Evolutionary conservation across 2,113 vertebrate genomes (phyloP).

Genomic region (Amphiprion percula): DNA sequence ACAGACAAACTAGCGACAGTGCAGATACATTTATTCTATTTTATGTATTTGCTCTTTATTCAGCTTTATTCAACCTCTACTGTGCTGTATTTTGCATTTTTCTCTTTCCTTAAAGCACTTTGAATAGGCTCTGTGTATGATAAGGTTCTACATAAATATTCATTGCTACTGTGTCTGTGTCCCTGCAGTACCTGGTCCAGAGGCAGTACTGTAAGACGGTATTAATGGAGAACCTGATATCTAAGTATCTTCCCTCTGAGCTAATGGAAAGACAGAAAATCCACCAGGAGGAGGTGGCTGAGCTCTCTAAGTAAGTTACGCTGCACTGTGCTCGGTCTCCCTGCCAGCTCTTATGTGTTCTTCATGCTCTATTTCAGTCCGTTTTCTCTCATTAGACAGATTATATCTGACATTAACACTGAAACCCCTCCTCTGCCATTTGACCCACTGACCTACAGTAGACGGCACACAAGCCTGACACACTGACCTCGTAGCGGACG

Average conservation of each 20-base stretch:
- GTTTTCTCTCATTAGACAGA: no score
- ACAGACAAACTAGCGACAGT: no score
- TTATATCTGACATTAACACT: no score
- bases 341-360: background rate
- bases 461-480: conserved; percentile 10
- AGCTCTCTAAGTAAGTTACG: conserved; percentile 91
- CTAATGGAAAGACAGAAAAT: conserved; percentile 89
- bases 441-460: conserved; percentile 51
- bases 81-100: no score
- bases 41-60: no score
- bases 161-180: background rate
- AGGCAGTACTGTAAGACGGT: conserved; percentile 90
- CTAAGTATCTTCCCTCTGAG: conserved; percentile 90
- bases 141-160: no score
- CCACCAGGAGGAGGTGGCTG: conserved; percentile 93
- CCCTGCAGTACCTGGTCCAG: conserved; percentile 88
- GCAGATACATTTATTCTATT: no score
- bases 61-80: no score
- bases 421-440: background rate
- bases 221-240: conserved; percentile 91
- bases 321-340: background rate
- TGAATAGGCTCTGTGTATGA: no score
- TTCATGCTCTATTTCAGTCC: background rate
- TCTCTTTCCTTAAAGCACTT: no score
- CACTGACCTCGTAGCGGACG: conserved; percentile 13